Base-by-base conservation (phyloP, 1,140 invertebrate genomes). In the Lycorma delicatula region DNA sequence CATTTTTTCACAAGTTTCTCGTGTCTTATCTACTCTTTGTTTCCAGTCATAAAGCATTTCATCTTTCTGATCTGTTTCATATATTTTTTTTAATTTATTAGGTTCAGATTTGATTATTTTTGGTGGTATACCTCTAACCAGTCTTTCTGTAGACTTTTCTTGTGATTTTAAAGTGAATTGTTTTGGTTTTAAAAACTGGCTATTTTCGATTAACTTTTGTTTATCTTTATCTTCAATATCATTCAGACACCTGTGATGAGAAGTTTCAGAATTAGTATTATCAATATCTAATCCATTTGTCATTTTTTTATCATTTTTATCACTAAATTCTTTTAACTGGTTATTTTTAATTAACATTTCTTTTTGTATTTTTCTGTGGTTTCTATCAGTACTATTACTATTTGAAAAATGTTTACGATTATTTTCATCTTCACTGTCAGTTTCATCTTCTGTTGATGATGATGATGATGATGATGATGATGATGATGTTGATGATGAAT, bases 1-100 rank as follows among this genome's bases (percentile, higher is more conserved):
- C 57, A 59, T 59, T 34, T 59, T 50, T 18, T 59, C 57, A 36
- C 57, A 59, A n/a, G 25, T 59, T 18, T 34, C 51, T 53, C 57
- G 47, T 29, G 57, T 59, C 27, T 59, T 54, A 27, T 59, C 57
- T 1, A 59, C 49, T 18, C 51, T 5, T 22, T 53, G 18, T 26
- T 59, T 59, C 57, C 57, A 59, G 13, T 59, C 50, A 29, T 54
- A 25, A 12, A 59, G 16, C 16, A 53, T 27, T 12, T 53, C 50
- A 18, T 51, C 50, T 11, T 23, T 57, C 22, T 57, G 56, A 36
- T 44, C 56, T 20, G 56, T 31, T 38, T 57, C 56, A 25, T 25
- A 36, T 6, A 18, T 51, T 22, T 34, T 28, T 41, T 53, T 59
- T 50, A 34, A 59, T 53, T 44, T 38, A 31, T 41, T 16, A 29